These are phyloP conservation scores for Nansenia antarctica DNA, from an alignment of 2,113 vertebrate species.

Conservation along the genomic window DNA sequence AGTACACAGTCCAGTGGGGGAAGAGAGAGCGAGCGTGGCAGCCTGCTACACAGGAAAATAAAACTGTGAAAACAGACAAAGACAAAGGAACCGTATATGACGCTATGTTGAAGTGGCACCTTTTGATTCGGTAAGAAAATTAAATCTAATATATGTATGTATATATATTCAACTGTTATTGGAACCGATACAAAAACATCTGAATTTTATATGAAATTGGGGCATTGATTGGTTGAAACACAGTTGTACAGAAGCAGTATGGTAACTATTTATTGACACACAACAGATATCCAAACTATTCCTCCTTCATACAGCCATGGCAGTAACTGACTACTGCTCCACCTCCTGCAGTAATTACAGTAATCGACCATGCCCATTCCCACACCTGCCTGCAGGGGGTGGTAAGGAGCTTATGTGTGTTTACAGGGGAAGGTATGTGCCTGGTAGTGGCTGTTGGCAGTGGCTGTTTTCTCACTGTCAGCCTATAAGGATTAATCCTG, in stretches of 20 bases:
- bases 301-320: neutral
- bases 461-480: constrained; percentile 37
- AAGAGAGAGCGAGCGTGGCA: constrained; percentile 57
- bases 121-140: neutral
- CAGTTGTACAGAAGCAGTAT: neutral
- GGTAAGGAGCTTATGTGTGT: neutral
- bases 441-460: constrained; percentile 13
- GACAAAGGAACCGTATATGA: neutral
- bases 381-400: constrained; percentile 11
- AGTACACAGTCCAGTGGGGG: constrained; percentile 64
- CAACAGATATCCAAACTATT: neutral
- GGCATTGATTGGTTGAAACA: too few species aligned
- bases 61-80: constrained; percentile 28
- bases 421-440: constrained; percentile 17
- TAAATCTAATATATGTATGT: neutral
- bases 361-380: neutral
- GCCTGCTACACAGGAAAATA: constrained; percentile 58
- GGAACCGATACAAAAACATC: too few species aligned
- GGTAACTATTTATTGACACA: neutral
- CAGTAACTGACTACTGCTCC: neutral
- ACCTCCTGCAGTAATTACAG: constrained; percentile 7
- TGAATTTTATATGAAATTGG: too few species aligned
- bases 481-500: constrained; percentile 56
- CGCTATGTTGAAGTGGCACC: neutral
- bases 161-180: neutral